phyloP scores from a whole-genome alignment of 2,888 invertebrate genomes.

The Papilio gigon region DNA sequence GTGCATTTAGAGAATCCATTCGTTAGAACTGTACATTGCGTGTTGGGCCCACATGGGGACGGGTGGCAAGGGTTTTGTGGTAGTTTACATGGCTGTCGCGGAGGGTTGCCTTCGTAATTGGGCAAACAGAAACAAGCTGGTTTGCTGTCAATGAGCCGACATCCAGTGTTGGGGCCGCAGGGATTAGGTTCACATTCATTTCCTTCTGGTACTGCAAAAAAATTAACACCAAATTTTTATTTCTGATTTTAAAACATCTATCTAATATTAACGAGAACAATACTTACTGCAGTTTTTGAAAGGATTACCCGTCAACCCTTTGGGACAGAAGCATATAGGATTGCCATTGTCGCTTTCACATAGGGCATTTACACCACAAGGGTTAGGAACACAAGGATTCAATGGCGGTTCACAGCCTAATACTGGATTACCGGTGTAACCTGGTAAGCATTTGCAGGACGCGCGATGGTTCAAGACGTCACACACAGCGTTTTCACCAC shows the following conservation, averaged over 20 bases:
- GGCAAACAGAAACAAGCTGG: slow-evolving; percentile 94
- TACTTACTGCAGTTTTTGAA: slow-evolving; percentile 94
- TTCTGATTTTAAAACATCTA: not conserved
- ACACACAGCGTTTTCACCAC: slow-evolving; percentile 91
- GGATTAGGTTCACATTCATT: slow-evolving; percentile 91
- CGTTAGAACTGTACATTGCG: slow-evolving; percentile 88
- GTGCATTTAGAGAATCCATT: slow-evolving; percentile 95
- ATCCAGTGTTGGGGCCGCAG: slow-evolving; percentile 92
- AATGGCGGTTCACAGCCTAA: slow-evolving; percentile 87
- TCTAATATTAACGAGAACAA: not conserved
- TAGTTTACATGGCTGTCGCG: slow-evolving; percentile 85
- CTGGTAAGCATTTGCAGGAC: slow-evolving; percentile 90
- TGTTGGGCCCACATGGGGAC: slow-evolving; percentile 94
- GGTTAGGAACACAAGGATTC: slow-evolving; percentile 91
- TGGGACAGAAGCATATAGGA: slow-evolving; percentile 94
- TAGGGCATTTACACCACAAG: slow-evolving; percentile 92
- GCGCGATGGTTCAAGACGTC: slow-evolving; percentile 90
- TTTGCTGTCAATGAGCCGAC: slow-evolving; percentile 87
- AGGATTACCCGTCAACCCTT: slow-evolving; percentile 94
- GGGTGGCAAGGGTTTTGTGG: slow-evolving; percentile 91
- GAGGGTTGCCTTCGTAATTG: slow-evolving; percentile 93
- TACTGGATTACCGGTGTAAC: slow-evolving; percentile 90
- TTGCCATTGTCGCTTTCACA: slow-evolving; percentile 93
- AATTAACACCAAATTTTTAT: slow-evolving; percentile 23
- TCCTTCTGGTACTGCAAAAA: slow-evolving; percentile 91